Evolutionary conservation across 1,140 invertebrate genomes (phyloP).

Genomic region (Sarcophaga bullata): DNA sequence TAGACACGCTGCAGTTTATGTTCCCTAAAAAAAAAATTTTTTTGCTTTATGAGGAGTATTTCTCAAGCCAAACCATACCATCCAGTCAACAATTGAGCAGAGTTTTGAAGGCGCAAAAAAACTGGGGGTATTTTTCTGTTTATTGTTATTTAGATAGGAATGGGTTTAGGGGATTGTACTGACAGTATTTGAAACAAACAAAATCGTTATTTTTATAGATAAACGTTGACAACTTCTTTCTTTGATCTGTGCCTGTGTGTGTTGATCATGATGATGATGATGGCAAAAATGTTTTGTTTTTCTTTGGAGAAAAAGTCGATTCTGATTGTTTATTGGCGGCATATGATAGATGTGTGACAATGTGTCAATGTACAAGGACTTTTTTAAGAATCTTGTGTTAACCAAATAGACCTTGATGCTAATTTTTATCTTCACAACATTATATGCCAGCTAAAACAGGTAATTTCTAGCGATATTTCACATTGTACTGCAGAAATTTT

Average conservation of each 20-base stretch:
- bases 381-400: too few species aligned
- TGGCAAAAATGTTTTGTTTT: background rate
- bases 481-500: too few species aligned
- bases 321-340: background rate
- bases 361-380: too few species aligned
- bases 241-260: background rate
- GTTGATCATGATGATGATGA: background rate
- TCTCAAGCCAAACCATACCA: constrained; percentile 18
- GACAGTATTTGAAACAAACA: constrained; percentile 12
- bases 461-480: too few species aligned
- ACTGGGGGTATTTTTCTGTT: background rate
- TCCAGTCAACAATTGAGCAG: background rate
- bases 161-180: constrained; percentile 22
- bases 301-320: background rate
- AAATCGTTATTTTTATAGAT: constrained; percentile 18
- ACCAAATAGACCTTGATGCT: too few species aligned
- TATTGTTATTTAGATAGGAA: background rate
- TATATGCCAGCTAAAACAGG: too few species aligned
- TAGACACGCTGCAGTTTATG: constrained; percentile 27
- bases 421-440: too few species aligned
- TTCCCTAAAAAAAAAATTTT: background rate
- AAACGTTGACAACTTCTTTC: constrained; percentile 13
- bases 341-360: too few species aligned
- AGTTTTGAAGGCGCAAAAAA: background rate
- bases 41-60: background rate